phyloP scores from a whole-genome alignment of 1,140 invertebrate species.

The Streblospio benedicti region DNA sequence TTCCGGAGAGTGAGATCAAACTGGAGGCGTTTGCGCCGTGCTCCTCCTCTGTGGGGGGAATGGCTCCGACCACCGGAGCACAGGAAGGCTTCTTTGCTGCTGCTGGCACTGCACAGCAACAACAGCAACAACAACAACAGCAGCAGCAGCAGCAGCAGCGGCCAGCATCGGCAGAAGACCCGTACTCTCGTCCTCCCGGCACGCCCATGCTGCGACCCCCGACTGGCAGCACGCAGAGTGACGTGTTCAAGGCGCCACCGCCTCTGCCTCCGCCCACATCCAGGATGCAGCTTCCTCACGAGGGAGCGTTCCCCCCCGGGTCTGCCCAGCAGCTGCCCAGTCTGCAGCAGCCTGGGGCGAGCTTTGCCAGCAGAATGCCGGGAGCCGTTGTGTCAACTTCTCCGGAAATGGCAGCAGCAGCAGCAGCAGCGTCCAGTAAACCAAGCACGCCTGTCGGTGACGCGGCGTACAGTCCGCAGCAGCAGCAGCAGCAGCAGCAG shows the following conservation, averaged over 20 bases:
- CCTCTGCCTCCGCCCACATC: constrained; percentile 25
- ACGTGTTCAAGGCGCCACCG: constrained; percentile 20
- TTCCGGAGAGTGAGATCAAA: too few species aligned
- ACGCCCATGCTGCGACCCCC: neutral
- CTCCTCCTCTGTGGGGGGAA: too few species aligned
- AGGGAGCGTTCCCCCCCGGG: constrained; percentile 16
- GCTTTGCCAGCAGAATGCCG: constrained; percentile 8
- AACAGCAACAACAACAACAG: neutral
- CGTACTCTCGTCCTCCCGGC: neutral
- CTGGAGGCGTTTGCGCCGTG: too few species aligned
- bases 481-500: neutral
- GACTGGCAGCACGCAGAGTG: neutral
- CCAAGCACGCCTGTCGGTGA: neutral
- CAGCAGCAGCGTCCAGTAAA: constrained; percentile 4
- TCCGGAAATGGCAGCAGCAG: too few species aligned
- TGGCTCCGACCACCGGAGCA: constrained; percentile 6
- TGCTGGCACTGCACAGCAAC: neutral
- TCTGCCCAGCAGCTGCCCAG: constrained; percentile 10
- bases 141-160: neutral
- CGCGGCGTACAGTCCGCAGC: neutral
- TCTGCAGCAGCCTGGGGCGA: constrained; percentile 12
- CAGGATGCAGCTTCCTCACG: constrained; percentile 16
- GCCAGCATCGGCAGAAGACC: neutral
- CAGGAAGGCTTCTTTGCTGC: constrained; percentile 9
- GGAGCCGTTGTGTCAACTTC: constrained; percentile 9